A percentile compares a stretch with the other conserved stretches of the same genome.
phyloP scores from a whole-genome alignment of 1,140 invertebrate genomes.

The Mylabris phalerata region DNA sequence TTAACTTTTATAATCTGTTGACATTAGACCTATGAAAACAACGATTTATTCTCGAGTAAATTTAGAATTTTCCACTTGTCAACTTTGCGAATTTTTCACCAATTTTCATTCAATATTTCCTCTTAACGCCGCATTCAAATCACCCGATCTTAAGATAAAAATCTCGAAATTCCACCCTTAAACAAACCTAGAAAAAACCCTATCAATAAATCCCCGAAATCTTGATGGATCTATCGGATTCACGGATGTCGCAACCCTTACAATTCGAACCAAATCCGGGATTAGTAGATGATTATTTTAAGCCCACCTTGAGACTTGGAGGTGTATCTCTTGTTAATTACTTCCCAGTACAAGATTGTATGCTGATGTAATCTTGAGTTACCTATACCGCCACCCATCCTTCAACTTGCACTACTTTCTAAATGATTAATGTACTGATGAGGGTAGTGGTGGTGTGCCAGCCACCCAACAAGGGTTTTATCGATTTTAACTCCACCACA shows the following conservation, averaged over 20 bases:
- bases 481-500: too few species aligned
- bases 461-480: too few species aligned
- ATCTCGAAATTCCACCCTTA: not conserved
- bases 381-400: slow-evolving; percentile 1
- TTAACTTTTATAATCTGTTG: slow-evolving; percentile 20
- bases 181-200: not conserved
- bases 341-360: slow-evolving; percentile 14
- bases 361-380: slow-evolving; percentile 16
- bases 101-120: not conserved
- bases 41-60: slow-evolving; percentile 4
- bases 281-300: slow-evolving; percentile 23
- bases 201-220: too few species aligned
- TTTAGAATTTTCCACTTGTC: slow-evolving; percentile 6
- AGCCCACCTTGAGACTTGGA: not conserved
- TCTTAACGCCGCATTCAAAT: slow-evolving; percentile 14
- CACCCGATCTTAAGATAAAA: slow-evolving; percentile 1
- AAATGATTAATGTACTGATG: slow-evolving; percentile 9
- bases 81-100: slow-evolving; percentile 4
- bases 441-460: not conserved
- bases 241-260: slow-evolving; percentile 3
- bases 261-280: slow-evolving; percentile 9
- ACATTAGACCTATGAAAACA: not conserved
- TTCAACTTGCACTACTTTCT: not conserved
- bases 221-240: slow-evolving; percentile 21
- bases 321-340: slow-evolving; percentile 21